Percentiles rank a stretch among this genome's conserved stretches.
Evolutionary conservation across 1,140 invertebrate genomes (phyloP).

Genomic region (Lasioglossum albipes): DNA sequence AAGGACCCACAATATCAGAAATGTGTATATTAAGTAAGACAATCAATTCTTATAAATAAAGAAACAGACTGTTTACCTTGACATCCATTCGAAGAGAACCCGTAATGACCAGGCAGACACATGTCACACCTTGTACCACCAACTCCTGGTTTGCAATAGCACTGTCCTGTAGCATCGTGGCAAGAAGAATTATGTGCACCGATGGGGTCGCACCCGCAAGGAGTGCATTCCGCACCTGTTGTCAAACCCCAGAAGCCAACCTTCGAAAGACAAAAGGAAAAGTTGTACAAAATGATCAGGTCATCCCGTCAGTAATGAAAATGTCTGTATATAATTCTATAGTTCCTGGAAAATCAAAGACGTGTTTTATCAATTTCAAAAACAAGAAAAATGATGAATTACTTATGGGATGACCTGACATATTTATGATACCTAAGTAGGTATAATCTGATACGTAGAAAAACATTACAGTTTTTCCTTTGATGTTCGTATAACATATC

Average conservation of each 20-base stretch:
- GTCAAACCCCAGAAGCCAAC: conserved; percentile 88
- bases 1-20: no score
- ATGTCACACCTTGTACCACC: conserved; percentile 89
- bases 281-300: neutral
- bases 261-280: conserved; percentile 72
- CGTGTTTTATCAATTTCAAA: no score
- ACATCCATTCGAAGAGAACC: conserved; percentile 91
- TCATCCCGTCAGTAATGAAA: no score
- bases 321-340: no score
- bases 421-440: no score
- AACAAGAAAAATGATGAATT: no score
- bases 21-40: no score
- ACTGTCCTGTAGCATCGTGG: conserved; percentile 88
- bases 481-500: no score
- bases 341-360: no score
- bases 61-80: conserved; percentile 82
- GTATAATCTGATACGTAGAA: no score
- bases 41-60: neutral
- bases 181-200: conserved; percentile 88
- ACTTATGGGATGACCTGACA: no score
- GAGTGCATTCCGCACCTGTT: conserved; percentile 83
- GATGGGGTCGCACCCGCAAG: conserved; percentile 87
- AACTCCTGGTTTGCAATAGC: conserved; percentile 91
- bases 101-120: conserved; percentile 90
- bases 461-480: no score